These are phyloP conservation scores for Nesidiocoris tenuis DNA, from an alignment of 2,888 invertebrate species.

Conservation along the genomic window DNA sequence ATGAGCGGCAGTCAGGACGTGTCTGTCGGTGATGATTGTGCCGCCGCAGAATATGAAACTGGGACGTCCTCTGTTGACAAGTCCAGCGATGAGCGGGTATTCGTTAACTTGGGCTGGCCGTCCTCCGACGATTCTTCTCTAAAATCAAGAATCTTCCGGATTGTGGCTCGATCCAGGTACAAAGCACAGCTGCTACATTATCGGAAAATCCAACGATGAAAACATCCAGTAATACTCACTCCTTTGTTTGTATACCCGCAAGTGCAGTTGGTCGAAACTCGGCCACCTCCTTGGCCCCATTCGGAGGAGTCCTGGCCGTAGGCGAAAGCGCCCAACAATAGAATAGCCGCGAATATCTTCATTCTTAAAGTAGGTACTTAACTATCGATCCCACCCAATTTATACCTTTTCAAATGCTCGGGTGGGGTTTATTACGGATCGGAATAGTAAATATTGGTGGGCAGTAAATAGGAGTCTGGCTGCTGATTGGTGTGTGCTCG, in stretches of 20 bases:
- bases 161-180: too few relatives aligned
- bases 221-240: not conserved
- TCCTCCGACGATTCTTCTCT: constrained; percentile 60
- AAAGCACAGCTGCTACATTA: too few relatives aligned
- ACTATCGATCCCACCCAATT: not conserved
- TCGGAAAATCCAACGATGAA: too few relatives aligned
- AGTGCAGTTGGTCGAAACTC: constrained; percentile 28
- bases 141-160: too few relatives aligned
- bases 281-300: constrained; percentile 19
- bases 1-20: constrained; percentile 62
- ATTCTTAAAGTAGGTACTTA: not conserved
- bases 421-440: too few relatives aligned
- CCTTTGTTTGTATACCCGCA: constrained; percentile 30
- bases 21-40: constrained; percentile 57
- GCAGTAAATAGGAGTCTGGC: not conserved
- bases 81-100: constrained; percentile 61
- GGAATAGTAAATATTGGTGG: not conserved
- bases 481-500: not conserved
- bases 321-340: constrained; percentile 1
- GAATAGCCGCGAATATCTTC: constrained; percentile 3
- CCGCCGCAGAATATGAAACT: constrained; percentile 58
- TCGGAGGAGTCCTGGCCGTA: constrained; percentile 27
- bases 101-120: constrained; percentile 59
- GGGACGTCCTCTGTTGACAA: constrained; percentile 54
- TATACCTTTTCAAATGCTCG: not conserved